Evolutionary conservation across 1,140 invertebrate species (phyloP).

Genomic region (Steinernema feltiae): DNA sequence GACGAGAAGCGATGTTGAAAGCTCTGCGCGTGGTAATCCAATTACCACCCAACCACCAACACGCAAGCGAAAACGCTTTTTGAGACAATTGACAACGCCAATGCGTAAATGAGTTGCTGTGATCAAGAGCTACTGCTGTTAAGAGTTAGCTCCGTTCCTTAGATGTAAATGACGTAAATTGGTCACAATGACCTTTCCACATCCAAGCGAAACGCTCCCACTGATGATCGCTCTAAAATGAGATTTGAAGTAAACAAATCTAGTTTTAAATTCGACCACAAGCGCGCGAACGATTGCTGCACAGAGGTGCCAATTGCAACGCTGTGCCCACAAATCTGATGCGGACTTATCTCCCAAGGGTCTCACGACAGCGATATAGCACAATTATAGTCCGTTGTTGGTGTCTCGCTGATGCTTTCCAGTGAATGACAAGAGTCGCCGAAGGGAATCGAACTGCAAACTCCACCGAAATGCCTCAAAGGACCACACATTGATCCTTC

Average conservation of each 20-base stretch:
- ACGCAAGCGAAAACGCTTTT: background rate
- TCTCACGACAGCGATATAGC: background rate
- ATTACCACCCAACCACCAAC: background rate
- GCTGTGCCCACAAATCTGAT: conserved; percentile 4
- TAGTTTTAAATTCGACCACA: too few relatives aligned
- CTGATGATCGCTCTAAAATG: too few relatives aligned
- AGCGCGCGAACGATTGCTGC: background rate
- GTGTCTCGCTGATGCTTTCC: background rate
- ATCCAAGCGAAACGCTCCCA: too few relatives aligned
- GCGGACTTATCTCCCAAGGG: background rate
- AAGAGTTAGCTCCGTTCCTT: too few relatives aligned
- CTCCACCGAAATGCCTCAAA: background rate
- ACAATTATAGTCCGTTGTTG: background rate
- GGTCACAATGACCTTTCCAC: too few relatives aligned
- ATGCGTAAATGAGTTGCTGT: background rate
- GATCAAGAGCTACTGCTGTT: background rate
- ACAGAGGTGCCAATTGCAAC: too few relatives aligned
- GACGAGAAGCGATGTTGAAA: background rate
- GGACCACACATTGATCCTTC: background rate
- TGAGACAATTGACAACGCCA: background rate
- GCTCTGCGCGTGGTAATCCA: background rate
- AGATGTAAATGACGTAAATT: too few relatives aligned
- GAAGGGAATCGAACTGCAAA: background rate
- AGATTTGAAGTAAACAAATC: too few relatives aligned
- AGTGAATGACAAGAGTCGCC: background rate